Base-by-base conservation (phyloP, 2,888 invertebrate species). In the Tachina lurida region DNA sequence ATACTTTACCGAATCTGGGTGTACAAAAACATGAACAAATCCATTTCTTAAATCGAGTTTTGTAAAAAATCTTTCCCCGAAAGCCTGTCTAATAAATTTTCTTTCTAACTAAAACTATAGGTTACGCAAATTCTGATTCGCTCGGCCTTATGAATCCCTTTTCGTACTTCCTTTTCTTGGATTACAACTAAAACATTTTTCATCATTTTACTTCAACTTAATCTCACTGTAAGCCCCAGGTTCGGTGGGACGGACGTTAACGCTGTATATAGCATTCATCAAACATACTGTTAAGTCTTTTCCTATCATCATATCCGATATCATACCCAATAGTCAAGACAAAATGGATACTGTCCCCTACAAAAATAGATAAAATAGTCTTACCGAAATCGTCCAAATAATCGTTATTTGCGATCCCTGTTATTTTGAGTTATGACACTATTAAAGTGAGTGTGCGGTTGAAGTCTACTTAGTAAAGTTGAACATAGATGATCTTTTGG, bases 101-200 rank as follows among this genome's bases (percentile, higher is more conserved):
- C 31, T 65, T 65, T n/a, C 22, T 47, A 0, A 65, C 22, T 22
- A 22, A 47, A 45, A 63, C 63, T 7, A 67, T 67, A 1, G 67
- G 47, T 31, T 10, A 49, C 1, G 13, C 15, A 67, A 22, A 49
- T 31, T 49, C 49, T 3, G 65, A 67, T 10, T 65, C 45, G 47
- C 47, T 65, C 2, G 65, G 65, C 8, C 22, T 22, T 22, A 65
- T 65, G 45, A 47, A 65, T 15, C 47, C 47, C 15, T 65, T 54
- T 22, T 22, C 22, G 3, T 2, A 22, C 1, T 22, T 39, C 52
- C 7, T 7, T 52, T 52, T 31, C 52, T 17, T 17, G 39, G 68
- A 0, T 10, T 10, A 17, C 68, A 68, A 68, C 7, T 68, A 17
- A 68, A 68, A 68, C 39, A 17, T 52, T 68, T 54, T 10, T 68